Evolutionary conservation across 2,113 vertebrate genomes (phyloP).

Genomic region (Chunga burmeisteri): DNA sequence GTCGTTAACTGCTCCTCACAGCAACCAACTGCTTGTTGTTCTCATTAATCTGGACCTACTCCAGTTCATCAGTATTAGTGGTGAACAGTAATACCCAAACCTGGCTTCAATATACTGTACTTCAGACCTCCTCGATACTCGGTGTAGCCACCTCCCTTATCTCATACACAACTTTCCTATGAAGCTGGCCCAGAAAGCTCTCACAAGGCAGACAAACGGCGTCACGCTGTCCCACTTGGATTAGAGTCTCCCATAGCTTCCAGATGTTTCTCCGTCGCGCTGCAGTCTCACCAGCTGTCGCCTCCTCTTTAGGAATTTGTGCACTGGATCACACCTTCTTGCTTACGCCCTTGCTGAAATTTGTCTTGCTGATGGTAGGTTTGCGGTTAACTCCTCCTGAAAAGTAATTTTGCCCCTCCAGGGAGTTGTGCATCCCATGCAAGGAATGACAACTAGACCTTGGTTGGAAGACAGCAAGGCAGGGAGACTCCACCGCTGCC

Average conservation of each 20-base stretch:
- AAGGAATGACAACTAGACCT: not conserved
- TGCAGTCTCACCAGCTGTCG: slow-evolving; percentile 3
- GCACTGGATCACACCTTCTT: not conserved
- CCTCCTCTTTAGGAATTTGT: not conserved
- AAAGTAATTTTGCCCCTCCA: not conserved
- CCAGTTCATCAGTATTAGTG: not conserved
- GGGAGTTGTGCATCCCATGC: not conserved
- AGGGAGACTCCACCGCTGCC: not conserved
- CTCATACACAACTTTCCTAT: not conserved
- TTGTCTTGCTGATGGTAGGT: not conserved
- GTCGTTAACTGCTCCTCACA: not conserved
- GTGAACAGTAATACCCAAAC: not conserved
- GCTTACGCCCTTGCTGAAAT: not conserved
- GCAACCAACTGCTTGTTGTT: fast-evolving
- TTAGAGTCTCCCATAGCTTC: not conserved
- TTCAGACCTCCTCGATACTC: not conserved
- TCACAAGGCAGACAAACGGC: not conserved
- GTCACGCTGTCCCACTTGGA: not conserved
- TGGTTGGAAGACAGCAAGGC: not conserved
- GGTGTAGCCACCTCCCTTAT: not conserved
- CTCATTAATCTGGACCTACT: fast-evolving
- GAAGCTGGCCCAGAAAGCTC: not conserved
- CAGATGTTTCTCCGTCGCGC: not conserved
- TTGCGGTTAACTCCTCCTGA: not conserved
- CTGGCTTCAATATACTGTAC: not conserved